Evolutionary conservation across 2,797 vertebrate species (phyloP).

Genomic region (Hemitrygon akajei): DNA sequence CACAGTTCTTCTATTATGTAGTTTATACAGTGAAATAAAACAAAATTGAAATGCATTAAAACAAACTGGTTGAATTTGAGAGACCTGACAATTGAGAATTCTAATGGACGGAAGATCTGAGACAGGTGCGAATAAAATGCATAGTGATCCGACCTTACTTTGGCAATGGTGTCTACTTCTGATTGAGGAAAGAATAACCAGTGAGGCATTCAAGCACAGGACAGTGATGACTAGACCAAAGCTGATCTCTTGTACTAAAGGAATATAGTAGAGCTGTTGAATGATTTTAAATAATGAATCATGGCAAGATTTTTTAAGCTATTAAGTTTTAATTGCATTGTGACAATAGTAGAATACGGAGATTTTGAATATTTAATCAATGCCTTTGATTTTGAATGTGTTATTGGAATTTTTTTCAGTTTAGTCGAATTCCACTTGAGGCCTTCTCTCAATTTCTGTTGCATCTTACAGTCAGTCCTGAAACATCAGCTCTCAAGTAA

Average conservation of each 20-base stretch:
- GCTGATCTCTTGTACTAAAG: not conserved
- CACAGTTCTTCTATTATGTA: too few species aligned
- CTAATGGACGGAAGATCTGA: not conserved
- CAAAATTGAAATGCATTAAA: not conserved
- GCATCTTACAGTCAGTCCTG: too few species aligned
- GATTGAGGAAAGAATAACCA: not conserved
- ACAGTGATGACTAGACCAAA: not conserved
- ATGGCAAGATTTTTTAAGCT: too few species aligned
- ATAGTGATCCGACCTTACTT: not conserved
- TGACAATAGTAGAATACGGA: too few species aligned
- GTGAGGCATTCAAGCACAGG: not conserved
- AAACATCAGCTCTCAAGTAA: too few species aligned
- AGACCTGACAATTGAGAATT: not conserved
- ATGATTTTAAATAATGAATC: too few species aligned
- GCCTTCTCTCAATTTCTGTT: too few species aligned
- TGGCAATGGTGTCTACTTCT: not conserved
- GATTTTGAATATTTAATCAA: too few species aligned
- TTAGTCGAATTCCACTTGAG: too few species aligned
- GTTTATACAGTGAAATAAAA: not conserved
- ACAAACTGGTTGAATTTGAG: not conserved
- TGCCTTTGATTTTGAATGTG: too few species aligned
- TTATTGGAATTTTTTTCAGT: too few species aligned
- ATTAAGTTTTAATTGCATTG: too few species aligned
- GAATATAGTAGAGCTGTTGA: not conserved
- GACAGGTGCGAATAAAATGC: not conserved